Evolutionary conservation across 2,113 vertebrate species (phyloP).

Genomic region (Plectropomus leopardus): DNA sequence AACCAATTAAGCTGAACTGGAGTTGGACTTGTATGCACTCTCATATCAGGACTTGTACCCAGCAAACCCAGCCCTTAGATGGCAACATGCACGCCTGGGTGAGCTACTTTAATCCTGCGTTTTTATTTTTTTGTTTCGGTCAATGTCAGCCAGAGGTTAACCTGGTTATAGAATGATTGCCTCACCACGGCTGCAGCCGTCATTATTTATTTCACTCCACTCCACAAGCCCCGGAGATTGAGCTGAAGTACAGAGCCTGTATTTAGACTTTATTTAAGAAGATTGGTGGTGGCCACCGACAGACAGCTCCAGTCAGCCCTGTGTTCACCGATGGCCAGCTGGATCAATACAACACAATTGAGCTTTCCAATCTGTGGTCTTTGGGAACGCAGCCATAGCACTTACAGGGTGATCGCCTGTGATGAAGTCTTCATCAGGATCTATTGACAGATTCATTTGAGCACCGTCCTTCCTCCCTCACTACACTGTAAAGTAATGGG

Average conservation of each 20-base stretch:
- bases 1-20: conserved; percentile 48
- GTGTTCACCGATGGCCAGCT: conserved; percentile 76
- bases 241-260: conserved; percentile 74
- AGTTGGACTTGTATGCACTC: conserved; percentile 43
- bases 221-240: conserved; percentile 77
- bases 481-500: conserved; percentile 78
- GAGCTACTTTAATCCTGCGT: conserved; percentile 65
- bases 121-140: conserved; percentile 66
- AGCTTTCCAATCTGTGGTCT: conserved; percentile 84
- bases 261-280: conserved; percentile 84
- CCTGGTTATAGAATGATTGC: conserved; percentile 79
- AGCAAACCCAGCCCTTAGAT: conserved; percentile 48
- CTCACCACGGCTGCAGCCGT: conserved; percentile 62
- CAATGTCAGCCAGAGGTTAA: conserved; percentile 83
- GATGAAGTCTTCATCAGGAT: conserved; percentile 87
- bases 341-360: conserved; percentile 86
- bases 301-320: conserved; percentile 50
- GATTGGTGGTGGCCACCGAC: conserved; percentile 73
- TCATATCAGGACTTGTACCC: conserved; percentile 31
- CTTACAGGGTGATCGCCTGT: conserved; percentile 84
- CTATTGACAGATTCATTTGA: conserved; percentile 86
- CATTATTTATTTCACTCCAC: conserved; percentile 76
- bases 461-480: conserved; percentile 55
- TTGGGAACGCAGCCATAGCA: conserved; percentile 72
- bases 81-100: conserved; percentile 55